Conservation (phyloP, 1,140 invertebrate species). For the Gryon sp. region DNA sequence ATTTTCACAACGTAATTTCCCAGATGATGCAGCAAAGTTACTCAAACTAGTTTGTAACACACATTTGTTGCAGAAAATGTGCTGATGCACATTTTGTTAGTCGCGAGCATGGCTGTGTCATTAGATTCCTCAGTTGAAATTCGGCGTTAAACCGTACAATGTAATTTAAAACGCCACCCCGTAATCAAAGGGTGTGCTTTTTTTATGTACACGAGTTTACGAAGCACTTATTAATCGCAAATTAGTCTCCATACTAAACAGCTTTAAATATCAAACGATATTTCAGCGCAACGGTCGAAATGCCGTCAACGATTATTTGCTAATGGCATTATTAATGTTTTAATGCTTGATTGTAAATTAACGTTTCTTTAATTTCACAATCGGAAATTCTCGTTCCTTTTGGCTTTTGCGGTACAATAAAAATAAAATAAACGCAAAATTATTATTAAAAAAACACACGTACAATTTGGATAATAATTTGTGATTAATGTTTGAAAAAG, state of each 20-base stretch:
- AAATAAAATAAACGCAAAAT: constrained; percentile 6
- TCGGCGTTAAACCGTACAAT: background rate
- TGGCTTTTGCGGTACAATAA: no score
- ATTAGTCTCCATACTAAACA: constrained; percentile 5
- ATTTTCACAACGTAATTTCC: constrained; percentile 45
- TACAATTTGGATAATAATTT: no score
- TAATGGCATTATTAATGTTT: no score
- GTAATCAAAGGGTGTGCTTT: constrained; percentile 6
- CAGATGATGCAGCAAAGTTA: constrained; percentile 48
- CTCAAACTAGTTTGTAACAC: constrained; percentile 31
- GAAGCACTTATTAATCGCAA: constrained; percentile 5
- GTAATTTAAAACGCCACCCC: constrained; percentile 20
- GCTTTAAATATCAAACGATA: background rate
- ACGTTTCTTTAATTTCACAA: no score
- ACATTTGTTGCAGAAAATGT: constrained; percentile 7
- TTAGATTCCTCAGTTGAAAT: constrained; percentile 28
- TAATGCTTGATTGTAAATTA: no score
- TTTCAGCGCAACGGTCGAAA: no score
- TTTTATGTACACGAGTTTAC: background rate
- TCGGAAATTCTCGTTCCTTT: no score
- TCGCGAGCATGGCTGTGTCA: constrained; percentile 13
- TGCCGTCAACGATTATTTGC: no score
- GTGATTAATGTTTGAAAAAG: no score
- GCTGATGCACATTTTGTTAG: constrained; percentile 27
- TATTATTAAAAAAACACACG: constrained; percentile 13